phyloP scores from a whole-genome alignment of 1,140 invertebrate genomes.

The Bilobella aurantiaca region DNA sequence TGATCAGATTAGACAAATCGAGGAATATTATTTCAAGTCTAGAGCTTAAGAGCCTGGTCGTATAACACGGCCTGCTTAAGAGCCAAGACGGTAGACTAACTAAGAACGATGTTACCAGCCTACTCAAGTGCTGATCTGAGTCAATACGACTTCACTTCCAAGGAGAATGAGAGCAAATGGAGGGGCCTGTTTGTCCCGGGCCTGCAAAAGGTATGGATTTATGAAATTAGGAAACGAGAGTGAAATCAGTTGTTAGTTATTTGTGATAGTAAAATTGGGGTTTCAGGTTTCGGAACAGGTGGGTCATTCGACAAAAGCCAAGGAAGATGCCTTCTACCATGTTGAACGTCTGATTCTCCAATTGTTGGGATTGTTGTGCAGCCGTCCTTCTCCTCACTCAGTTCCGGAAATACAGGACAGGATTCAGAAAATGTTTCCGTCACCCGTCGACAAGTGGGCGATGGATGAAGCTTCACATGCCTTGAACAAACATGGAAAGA shows the following conservation, averaged over 20 bases:
- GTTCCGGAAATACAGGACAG: constrained; percentile 79
- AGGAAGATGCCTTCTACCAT: constrained; percentile 83
- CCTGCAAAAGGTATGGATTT: constrained; percentile 44
- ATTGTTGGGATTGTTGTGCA: constrained; percentile 76
- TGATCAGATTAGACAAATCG: too few species aligned
- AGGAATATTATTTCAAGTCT: too few species aligned
- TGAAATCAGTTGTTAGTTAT: too few species aligned
- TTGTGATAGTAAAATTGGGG: too few species aligned
- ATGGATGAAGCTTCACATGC: constrained; percentile 75
- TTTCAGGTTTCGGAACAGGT: constrained; percentile 77
- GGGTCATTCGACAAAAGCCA: constrained; percentile 60
- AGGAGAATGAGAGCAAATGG: constrained; percentile 80
- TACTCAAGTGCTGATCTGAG: constrained; percentile 49
- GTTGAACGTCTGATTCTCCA: constrained; percentile 83
- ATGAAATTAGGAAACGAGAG: too few species aligned
- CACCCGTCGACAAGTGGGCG: constrained; percentile 86
- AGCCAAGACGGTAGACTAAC: neutral
- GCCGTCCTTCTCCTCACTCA: constrained; percentile 56
- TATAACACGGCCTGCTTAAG: too few species aligned
- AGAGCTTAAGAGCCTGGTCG: too few species aligned
- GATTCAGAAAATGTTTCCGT: constrained; percentile 80
- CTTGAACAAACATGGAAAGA: constrained; percentile 63
- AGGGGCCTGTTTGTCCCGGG: constrained; percentile 68
- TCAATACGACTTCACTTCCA: constrained; percentile 75
- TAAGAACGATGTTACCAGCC: constrained; percentile 46